These are phyloP conservation scores for Pandemis heparana DNA, from an alignment of 2,888 invertebrate species.

Conservation along the genomic window DNA sequence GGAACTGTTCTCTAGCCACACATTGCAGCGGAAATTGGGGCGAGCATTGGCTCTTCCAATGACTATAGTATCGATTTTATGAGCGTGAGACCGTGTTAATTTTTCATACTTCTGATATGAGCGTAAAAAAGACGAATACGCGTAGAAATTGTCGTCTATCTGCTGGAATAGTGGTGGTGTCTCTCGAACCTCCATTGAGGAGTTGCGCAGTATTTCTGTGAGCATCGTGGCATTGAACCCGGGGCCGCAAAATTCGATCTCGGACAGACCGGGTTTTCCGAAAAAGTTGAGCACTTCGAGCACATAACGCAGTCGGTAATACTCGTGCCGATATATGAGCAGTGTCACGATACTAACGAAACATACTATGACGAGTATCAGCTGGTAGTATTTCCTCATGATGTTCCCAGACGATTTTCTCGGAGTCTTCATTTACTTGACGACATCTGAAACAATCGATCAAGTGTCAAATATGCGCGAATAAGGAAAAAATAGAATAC, in stretches of 20 bases:
- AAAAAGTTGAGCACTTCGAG: constrained; percentile 95
- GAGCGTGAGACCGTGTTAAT: constrained; percentile 75
- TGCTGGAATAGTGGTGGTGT: constrained; percentile 89
- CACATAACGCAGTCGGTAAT: constrained; percentile 93
- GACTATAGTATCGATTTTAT: constrained; percentile 85
- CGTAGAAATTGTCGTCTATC: constrained; percentile 86
- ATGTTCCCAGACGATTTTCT: constrained; percentile 69
- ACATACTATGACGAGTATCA: constrained; percentile 89
- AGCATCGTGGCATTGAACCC: constrained; percentile 83
- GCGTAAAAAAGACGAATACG: constrained; percentile 89
- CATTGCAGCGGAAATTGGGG: constrained; percentile 88
- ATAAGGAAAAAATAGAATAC: background rate
- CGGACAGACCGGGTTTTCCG: constrained; percentile 87
- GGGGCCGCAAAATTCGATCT: constrained; percentile 83
- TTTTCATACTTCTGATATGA: constrained; percentile 81
- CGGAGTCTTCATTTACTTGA: constrained; percentile 73
- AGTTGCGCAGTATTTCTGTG: constrained; percentile 79
- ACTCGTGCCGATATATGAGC: constrained; percentile 94
- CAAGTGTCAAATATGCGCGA: constrained; percentile 6
- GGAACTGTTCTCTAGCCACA: constrained; percentile 87
- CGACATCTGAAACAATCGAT: constrained; percentile 55
- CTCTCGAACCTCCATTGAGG: constrained; percentile 85
- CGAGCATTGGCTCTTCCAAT: constrained; percentile 85
- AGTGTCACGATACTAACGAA: constrained; percentile 90
- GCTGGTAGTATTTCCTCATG: constrained; percentile 95